Evolutionary conservation across 1,140 invertebrate genomes (phyloP).

Genomic region (Ooceraea biroi): DNA sequence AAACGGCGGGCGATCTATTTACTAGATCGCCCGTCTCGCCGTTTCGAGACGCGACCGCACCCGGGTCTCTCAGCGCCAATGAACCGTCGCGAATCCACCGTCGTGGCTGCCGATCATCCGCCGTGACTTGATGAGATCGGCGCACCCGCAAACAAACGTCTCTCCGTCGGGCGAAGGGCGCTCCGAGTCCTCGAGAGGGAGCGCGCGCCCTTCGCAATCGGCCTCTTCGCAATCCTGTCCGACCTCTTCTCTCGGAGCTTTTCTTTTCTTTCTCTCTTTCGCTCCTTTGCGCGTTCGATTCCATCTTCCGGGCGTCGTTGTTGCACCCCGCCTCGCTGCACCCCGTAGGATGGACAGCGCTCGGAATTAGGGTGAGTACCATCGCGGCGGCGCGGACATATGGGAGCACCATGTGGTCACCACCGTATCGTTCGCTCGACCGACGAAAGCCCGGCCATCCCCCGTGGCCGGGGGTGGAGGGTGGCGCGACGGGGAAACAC

Average conservation of each 20-base stretch:
- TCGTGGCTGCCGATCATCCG: conserved; percentile 20
- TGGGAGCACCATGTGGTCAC: conserved; percentile 82
- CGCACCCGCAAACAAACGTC: conserved; percentile 55
- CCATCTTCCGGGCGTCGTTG: conserved; percentile 47
- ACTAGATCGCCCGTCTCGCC: conserved; percentile 5
- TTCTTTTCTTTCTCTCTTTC: no score
- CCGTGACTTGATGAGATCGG: conserved; percentile 59
- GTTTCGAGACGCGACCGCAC: conserved; percentile 27
- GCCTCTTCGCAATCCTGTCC: conserved; percentile 30
- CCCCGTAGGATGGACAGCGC: conserved; percentile 69
- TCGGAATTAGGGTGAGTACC: conserved; percentile 75
- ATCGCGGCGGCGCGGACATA: conserved; percentile 76
- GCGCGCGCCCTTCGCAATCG: conserved; percentile 10
- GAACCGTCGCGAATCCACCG: conserved; percentile 36
- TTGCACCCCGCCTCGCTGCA: conserved; percentile 13
- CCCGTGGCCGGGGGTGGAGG: conserved; percentile 25
- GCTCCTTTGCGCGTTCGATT: conserved; percentile 44
- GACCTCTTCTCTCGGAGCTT: conserved; percentile 41
- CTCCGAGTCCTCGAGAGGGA: background rate
- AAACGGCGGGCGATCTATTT: conserved; percentile 24
- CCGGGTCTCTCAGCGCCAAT: conserved; percentile 19
- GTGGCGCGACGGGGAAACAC: conserved; percentile 34
- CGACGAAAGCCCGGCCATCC: conserved; percentile 57
- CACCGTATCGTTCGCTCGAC: conserved; percentile 63
- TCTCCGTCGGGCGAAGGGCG: conserved; percentile 15